Percentiles rank a stretch among this genome's conserved stretches.
These are phyloP conservation scores for Holothuria glaberrima DNA, from an alignment of 35 echinoderm and acorn worm species.

Conservation along the genomic window DNA sequence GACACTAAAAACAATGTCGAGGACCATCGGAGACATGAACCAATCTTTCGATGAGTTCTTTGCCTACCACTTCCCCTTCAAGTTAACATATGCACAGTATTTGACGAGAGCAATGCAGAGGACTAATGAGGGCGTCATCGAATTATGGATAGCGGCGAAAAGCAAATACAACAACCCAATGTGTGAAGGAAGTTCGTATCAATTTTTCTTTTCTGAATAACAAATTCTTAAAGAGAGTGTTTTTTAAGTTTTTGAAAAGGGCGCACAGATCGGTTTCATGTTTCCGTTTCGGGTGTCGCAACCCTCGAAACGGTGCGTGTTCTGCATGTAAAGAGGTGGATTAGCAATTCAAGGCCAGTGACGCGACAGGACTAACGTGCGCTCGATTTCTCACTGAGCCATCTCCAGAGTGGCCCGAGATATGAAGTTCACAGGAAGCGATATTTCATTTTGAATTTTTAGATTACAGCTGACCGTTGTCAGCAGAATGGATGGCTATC, in stretches of 20 bases:
- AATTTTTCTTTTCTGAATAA: constrained; percentile 53
- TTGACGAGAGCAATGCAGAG: too few relatives aligned
- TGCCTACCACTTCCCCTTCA: too few relatives aligned
- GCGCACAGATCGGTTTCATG: constrained; percentile 22
- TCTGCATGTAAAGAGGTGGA: constrained; percentile 25
- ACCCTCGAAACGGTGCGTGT: constrained; percentile 32
- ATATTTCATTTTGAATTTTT: constrained; percentile 10
- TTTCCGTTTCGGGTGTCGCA: constrained; percentile 36
- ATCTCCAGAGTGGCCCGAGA: constrained; percentile 14
- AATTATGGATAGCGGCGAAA: constrained; percentile 4
- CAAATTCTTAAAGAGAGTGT: constrained; percentile 41
- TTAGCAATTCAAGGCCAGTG: constrained; percentile 43
- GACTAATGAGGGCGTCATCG: too few relatives aligned
- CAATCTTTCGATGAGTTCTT: too few relatives aligned
- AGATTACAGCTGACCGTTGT: too few relatives aligned
- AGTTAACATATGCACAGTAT: too few relatives aligned
- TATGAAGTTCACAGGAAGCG: constrained; percentile 2
- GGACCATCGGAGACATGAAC: too few relatives aligned
- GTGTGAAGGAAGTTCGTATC: constrained; percentile 33
- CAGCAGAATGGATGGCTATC: too few relatives aligned
- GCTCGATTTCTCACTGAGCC: constrained; percentile 32
- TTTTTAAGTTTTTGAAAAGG: constrained; percentile 41
- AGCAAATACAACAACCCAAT: constrained; percentile 25
- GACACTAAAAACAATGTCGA: too few relatives aligned
- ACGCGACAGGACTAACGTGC: constrained; percentile 23